Conservation (phyloP, 2,113 vertebrate species). For the Phrynosoma blainvillii region DNA sequence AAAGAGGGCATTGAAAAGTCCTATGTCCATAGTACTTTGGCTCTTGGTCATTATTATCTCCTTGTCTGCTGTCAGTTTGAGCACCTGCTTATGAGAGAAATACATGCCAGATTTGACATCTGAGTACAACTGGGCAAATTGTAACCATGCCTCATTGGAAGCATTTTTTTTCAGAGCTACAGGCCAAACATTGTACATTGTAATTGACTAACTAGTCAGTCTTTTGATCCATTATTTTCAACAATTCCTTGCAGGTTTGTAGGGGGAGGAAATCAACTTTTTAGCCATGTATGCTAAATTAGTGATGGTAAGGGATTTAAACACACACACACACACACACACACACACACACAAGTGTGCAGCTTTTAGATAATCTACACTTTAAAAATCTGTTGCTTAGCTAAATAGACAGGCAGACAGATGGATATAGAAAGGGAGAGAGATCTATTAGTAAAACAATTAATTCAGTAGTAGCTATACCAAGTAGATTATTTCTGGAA, state of each 20-base stretch:
- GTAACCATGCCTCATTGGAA: conserved; percentile 62
- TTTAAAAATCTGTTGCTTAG: neutral
- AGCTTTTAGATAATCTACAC: neutral
- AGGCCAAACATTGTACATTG: conserved; percentile 70
- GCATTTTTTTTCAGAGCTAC: conserved; percentile 60
- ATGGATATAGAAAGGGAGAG: too few species aligned
- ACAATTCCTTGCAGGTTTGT: conserved; percentile 63
- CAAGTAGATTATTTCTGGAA: neutral
- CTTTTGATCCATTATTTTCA: conserved; percentile 56
- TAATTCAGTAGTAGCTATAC: neutral
- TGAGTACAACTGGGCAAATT: conserved; percentile 57
- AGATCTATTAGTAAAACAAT: neutral
- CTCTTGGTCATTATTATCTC: conserved; percentile 19
- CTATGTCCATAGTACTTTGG: neutral
- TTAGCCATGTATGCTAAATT: conserved; percentile 46
- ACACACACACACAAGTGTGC: conserved; percentile 10
- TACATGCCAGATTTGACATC: conserved; percentile 66
- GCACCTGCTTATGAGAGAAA: conserved; percentile 62
- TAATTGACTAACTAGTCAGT: conserved; percentile 52
- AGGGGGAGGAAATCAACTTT: conserved; percentile 58
- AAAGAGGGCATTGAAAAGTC: neutral
- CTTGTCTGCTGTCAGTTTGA: conserved; percentile 53
- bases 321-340: too few species aligned
- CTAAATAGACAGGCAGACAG: neutral
- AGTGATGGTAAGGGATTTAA: neutral